phyloP scores from a whole-genome alignment of 1,140 invertebrate species.

The Chelonus insularis region DNA sequence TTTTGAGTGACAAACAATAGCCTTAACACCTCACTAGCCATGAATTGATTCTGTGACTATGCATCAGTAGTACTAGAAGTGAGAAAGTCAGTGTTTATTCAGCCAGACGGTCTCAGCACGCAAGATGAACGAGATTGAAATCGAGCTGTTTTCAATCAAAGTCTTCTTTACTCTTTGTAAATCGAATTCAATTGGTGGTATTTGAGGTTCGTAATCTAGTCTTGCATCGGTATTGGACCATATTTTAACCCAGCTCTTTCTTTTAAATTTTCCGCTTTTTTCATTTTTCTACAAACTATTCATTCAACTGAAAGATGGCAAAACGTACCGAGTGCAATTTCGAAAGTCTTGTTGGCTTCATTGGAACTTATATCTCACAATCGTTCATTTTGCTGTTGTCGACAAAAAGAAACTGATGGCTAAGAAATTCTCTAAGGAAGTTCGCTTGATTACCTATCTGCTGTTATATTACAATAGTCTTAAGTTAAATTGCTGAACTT shows the following conservation, averaged over 20 bases:
- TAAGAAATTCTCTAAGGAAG: no score
- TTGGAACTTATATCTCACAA: no score
- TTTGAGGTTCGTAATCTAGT: slow-evolving; percentile 18
- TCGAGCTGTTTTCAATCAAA: slow-evolving; percentile 35
- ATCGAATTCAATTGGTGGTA: slow-evolving; percentile 29
- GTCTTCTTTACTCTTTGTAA: slow-evolving; percentile 20
- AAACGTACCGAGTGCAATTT: no score
- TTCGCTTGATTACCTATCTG: no score
- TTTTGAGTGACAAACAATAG: slow-evolving; percentile 4
- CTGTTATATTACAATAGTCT: no score
- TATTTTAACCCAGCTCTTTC: not conserved
- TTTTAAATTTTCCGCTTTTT: no score
- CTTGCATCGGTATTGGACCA: not conserved
- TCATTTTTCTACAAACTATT: not conserved
- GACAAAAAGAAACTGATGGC: no score
- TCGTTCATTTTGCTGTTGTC: no score
- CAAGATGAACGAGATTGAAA: slow-evolving; percentile 43
- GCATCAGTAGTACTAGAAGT: slow-evolving; percentile 1
- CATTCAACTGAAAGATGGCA: not conserved
- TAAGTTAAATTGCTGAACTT: no score
- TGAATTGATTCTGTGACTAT: slow-evolving; percentile 34
- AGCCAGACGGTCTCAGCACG: slow-evolving; percentile 29
- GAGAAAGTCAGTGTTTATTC: slow-evolving; percentile 48
- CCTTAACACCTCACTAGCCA: slow-evolving; percentile 38
- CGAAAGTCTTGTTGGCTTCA: no score